Conservation (phyloP, 2,888 invertebrate genomes). For the Melikaiella ostensackeni region DNA sequence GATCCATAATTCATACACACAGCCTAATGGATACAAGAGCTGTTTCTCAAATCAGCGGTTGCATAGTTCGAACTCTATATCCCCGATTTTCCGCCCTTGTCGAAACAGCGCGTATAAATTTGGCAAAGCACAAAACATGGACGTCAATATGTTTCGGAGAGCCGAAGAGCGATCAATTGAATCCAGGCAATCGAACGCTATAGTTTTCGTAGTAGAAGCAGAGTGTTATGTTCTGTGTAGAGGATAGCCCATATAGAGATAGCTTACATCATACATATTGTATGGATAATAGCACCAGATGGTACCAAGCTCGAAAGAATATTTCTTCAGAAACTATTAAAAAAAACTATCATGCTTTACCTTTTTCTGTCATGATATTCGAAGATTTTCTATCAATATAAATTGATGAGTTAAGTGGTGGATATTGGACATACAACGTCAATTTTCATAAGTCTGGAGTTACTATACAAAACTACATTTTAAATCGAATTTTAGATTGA, state of each 20-base stretch:
- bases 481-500: neutral
- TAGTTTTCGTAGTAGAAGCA: constrained; percentile 7
- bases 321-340: neutral
- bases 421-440: neutral
- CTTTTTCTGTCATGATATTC: neutral
- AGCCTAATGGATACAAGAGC: constrained; percentile 30
- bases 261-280: neutral
- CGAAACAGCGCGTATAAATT: constrained; percentile 24
- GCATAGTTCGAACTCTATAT: constrained; percentile 29
- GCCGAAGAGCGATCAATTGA: constrained; percentile 38
- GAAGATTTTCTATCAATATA: neutral
- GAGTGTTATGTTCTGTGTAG: neutral
- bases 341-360: neutral
- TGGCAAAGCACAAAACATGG: constrained; percentile 13
- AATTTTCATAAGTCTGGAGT: neutral
- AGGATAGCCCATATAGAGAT: neutral
- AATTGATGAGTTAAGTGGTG: neutral
- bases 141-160: constrained; percentile 34
- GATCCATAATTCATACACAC: constrained; percentile 27
- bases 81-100: constrained; percentile 15
- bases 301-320: neutral
- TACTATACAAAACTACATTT: neutral
- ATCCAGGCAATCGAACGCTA: constrained; percentile 23
- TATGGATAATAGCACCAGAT: neutral
- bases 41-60: constrained; percentile 31